Conservation (phyloP, 2,888 invertebrate genomes). For the Mesorhabditis spiculigera region DNA sequence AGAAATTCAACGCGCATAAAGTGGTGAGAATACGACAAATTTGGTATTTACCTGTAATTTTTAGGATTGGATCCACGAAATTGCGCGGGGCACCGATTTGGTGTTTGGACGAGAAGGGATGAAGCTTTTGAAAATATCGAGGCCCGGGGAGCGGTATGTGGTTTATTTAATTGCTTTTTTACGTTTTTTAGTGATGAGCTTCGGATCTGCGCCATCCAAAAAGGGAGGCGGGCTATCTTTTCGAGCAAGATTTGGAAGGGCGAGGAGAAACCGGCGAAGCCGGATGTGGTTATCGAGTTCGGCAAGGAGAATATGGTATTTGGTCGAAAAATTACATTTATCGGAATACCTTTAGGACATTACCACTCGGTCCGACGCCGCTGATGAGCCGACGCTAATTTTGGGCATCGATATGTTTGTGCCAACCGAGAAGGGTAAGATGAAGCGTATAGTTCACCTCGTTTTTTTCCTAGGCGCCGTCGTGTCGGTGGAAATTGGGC, state of each 20-base stretch:
- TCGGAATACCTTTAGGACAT: too few relatives aligned
- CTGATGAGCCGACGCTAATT: too few relatives aligned
- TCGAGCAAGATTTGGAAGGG: neutral
- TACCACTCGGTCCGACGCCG: too few relatives aligned
- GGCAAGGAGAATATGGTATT: neutral
- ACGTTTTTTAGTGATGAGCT: neutral
- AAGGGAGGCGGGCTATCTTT: neutral
- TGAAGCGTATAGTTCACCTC: too few relatives aligned
- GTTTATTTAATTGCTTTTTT: neutral
- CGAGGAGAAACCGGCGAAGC: neutral
- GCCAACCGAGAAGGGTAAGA: too few relatives aligned
- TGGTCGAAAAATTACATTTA: too few relatives aligned
- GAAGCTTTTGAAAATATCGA: neutral
- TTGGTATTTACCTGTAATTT: neutral
- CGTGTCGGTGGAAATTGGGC: too few relatives aligned
- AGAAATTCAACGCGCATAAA: too few relatives aligned
- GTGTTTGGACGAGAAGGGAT: neutral
- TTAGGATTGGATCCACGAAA: slow-evolving; percentile 3
- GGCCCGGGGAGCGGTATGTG: neutral
- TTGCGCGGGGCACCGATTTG: neutral
- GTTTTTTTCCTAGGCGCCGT: too few relatives aligned
- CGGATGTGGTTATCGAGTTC: neutral
- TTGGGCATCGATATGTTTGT: too few relatives aligned
- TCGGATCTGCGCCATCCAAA: neutral
- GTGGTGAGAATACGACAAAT: too few relatives aligned